A percentile compares a stretch with the other conserved stretches of the same genome.
These are phyloP conservation scores for Norana najaformis DNA, from an alignment of 2,888 invertebrate genomes.

Conservation along the genomic window DNA sequence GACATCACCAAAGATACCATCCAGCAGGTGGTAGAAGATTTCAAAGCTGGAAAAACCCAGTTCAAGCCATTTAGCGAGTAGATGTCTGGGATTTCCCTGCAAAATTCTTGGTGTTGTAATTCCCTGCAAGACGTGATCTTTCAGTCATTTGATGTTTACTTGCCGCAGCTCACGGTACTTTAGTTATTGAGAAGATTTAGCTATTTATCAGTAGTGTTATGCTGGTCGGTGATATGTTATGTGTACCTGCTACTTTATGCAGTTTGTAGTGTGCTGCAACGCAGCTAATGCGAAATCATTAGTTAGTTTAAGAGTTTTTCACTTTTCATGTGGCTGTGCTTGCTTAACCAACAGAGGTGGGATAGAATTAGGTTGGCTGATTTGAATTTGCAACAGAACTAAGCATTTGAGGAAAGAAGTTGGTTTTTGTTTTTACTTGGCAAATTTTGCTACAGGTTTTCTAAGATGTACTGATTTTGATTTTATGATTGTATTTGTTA, in stretches of 20 bases:
- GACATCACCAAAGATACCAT: slow-evolving; percentile 32
- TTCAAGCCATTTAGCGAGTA: background rate
- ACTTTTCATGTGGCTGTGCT: background rate
- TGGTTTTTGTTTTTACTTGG: background rate
- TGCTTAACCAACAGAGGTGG: background rate
- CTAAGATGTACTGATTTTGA: background rate
- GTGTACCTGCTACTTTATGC: no score
- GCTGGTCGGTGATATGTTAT: background rate
- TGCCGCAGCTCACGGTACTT: background rate
- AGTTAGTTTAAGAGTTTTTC: slow-evolving; percentile 5
- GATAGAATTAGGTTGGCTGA: background rate
- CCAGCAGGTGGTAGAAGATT: slow-evolving; percentile 29
- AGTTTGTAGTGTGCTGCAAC: no score
- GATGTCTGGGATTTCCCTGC: background rate
- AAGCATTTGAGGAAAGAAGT: background rate
- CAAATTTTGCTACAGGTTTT: background rate
- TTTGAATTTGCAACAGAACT: background rate
- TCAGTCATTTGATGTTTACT: background rate
- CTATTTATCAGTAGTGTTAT: background rate
- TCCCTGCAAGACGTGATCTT: background rate
- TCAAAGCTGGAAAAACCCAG: slow-evolving; percentile 23
- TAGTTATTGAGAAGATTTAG: slow-evolving; percentile 7
- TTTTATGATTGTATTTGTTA: background rate
- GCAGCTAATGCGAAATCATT: background rate
- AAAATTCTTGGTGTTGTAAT: background rate